Evolutionary conservation across 2,888 invertebrate species (phyloP).

Genomic region (Diabrotica balteata): DNA sequence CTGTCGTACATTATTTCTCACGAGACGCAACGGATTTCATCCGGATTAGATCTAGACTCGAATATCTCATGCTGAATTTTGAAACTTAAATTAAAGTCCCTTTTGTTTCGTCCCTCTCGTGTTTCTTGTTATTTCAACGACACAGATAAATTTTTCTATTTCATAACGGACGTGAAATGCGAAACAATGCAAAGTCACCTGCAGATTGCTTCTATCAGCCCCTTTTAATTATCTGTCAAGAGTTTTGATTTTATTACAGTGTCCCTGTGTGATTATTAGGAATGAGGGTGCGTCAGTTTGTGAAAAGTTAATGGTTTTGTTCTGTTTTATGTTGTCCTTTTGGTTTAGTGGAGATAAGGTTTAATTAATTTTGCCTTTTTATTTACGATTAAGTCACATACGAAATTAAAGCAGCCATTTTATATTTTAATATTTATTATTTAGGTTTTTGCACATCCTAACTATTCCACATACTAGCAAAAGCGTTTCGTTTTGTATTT

Average conservation of each 20-base stretch:
- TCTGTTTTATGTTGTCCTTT: neutral
- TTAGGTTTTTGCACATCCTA: no score
- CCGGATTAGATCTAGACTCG: slow-evolving; percentile 26
- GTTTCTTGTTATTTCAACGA: slow-evolving; percentile 27
- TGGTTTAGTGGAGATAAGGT: no score
- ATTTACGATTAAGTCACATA: no score
- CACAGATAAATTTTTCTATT: slow-evolving; percentile 26
- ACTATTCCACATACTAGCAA: no score
- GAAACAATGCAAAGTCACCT: slow-evolving; percentile 29
- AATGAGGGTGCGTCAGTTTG: neutral
- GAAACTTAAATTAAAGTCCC: slow-evolving; percentile 29
- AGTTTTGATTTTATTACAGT: slow-evolving; percentile 25
- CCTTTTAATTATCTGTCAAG: slow-evolving; percentile 25
- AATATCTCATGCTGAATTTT: slow-evolving; percentile 24
- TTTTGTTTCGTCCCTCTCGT: slow-evolving; percentile 16
- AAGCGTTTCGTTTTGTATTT: no score
- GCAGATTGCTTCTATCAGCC: slow-evolving; percentile 24
- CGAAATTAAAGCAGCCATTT: no score
- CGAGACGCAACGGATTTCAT: slow-evolving; percentile 17
- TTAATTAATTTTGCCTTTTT: no score
- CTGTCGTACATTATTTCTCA: slow-evolving; percentile 9
- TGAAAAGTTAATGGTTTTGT: neutral
- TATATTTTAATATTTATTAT: no score
- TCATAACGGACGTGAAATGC: slow-evolving; percentile 22
- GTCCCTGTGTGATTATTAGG: slow-evolving; percentile 8